Evolutionary conservation across 53 echinoderm and acorn worm species (phyloP), one percentile per base, ranked within the genome.

Genomic region (Henricia sp.): DNA sequence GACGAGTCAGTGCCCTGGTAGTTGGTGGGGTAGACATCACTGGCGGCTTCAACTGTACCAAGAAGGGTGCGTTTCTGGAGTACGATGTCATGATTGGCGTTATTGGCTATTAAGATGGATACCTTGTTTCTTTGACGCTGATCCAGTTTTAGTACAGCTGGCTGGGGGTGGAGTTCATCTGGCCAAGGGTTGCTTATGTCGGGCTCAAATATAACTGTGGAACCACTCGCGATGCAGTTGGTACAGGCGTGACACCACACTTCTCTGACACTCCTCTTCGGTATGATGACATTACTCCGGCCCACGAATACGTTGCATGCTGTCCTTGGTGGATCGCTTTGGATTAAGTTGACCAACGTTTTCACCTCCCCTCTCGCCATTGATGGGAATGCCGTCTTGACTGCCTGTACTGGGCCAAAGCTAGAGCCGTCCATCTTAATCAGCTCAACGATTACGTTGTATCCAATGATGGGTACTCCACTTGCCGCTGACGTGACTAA

Each of bases 361-460:
- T 27, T 73, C 12, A 73, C 54, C 20, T 73, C 73, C 26, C 73
- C 33, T 37, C 30, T 73, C 19, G 32, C 52, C 28, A 73, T 73
- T 50, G 73, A 73, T 4, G 43, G n/a, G n/a, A n/a, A n/a, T n/a
- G n/a, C n/a, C 12, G 50, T 27, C 5, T 42, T 46, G 24, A 21
- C 26, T 33, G 43, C 50, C 43, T 42, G 17, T 32, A 17, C 26
- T 5, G 27, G 39, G n/a, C 23, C 23, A n/a, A 19, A 17, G 40
- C 23, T 36, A 17, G 20, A 14, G 37, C 16, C 14, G 21, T 68
- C 37, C 80, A n/a, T n/a, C n/a, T n/a, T n/a, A n/a, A n/a, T n/a
- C n/a, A n/a, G n/a, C n/a, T n/a, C n/a, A n/a, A n/a, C 71, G 39
- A 90, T 90, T 11, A 90, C 90, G 41, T 90, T 90, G 78, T 52